Conservation (phyloP, 2,888 invertebrate species). For the Anodontia alba region DNA sequence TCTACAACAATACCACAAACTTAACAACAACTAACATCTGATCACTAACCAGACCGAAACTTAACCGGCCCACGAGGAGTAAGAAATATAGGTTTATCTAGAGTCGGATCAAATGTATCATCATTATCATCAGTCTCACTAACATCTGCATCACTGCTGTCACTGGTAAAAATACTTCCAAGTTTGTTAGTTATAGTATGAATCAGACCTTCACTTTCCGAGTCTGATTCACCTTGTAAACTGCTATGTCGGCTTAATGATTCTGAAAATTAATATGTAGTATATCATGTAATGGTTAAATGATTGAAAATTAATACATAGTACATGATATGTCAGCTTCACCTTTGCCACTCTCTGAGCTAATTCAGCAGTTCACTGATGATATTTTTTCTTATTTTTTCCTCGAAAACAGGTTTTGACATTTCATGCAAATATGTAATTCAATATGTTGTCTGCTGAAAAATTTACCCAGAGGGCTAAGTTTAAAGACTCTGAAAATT, state of each 20-base stretch:
- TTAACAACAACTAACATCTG: too few relatives aligned
- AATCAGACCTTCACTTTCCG: constrained; percentile 81
- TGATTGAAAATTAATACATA: not conserved
- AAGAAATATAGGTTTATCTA: constrained; percentile 82
- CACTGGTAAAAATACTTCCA: constrained; percentile 89
- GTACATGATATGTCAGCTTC: not conserved
- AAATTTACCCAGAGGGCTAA: not conserved
- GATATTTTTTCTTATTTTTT: too few relatives aligned
- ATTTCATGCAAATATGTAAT: too few relatives aligned
- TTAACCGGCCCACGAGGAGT: constrained; percentile 82
- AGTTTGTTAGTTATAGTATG: constrained; percentile 81
- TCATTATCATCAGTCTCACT: constrained; percentile 80
- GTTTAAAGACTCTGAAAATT: too few relatives aligned
- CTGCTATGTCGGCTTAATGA: constrained; percentile 80
- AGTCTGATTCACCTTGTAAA: constrained; percentile 83
- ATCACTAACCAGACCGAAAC: constrained; percentile 75
- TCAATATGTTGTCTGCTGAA: not conserved
- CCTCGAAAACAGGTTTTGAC: too few relatives aligned
- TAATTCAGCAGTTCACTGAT: not conserved
- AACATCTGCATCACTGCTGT: constrained; percentile 85
- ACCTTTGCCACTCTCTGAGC: not conserved
- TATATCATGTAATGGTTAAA: too few relatives aligned
- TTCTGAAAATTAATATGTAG: constrained; percentile 66
- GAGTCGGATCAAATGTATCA: constrained; percentile 76
- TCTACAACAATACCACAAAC: too few relatives aligned